These are phyloP conservation scores for Cyphomyrus plagiostoma DNA, from an alignment of 2,113 vertebrate genomes.

Conservation along the genomic window DNA sequence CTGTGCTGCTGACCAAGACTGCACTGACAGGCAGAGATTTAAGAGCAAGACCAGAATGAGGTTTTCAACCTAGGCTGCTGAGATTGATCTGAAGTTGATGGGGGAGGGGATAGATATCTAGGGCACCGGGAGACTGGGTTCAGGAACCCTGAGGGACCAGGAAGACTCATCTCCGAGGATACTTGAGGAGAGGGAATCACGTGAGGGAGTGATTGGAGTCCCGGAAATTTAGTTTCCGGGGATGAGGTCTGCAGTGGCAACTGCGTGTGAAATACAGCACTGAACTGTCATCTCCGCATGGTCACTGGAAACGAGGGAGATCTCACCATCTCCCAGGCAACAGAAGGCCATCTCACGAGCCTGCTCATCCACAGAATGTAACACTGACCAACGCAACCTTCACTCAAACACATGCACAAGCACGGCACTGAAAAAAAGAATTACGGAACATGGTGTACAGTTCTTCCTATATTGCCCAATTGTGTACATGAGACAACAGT, in stretches of 20 bases:
- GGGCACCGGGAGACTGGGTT: not conserved
- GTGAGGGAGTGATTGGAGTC: not conserved
- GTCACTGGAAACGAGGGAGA: not conserved
- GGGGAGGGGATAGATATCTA: not conserved
- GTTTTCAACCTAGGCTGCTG: not conserved
- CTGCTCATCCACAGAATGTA: not conserved
- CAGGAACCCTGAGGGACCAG: not conserved
- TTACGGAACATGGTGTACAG: not conserved
- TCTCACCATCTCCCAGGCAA: not conserved
- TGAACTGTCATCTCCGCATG: not conserved
- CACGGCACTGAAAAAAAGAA: not conserved
- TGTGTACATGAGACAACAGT: not conserved
- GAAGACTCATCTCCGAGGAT: not conserved
- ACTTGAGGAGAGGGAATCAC: not conserved
- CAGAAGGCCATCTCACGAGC: not conserved
- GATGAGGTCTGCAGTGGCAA: not conserved
- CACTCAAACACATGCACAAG: not conserved
- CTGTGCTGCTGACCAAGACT: not conserved
- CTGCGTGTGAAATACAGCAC: constrained; percentile 14
- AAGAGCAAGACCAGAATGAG: not conserved
- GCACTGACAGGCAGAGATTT: not conserved
- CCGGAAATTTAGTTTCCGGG: not conserved
- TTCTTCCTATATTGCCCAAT: not conserved
- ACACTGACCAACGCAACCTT: not conserved
- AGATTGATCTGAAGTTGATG: not conserved